These are phyloP conservation scores for Microctenopoma steveboyesi DNA, from an alignment of 2,797 vertebrate species.

Conservation along the genomic window DNA sequence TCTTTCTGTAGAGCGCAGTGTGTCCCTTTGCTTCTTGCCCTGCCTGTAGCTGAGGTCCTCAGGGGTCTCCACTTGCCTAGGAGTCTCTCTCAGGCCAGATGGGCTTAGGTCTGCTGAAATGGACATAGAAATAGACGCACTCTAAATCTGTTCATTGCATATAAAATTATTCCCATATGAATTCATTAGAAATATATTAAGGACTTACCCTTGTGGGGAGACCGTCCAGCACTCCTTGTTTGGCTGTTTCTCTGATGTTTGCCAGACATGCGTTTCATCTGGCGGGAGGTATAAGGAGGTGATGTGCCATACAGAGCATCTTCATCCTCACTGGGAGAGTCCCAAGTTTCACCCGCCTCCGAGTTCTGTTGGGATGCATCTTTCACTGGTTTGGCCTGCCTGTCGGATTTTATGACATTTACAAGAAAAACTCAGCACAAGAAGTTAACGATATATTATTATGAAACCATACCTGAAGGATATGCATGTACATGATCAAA, in stretches of 20 bases:
- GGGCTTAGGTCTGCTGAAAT: conserved; percentile 56
- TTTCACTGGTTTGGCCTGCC: conserved; percentile 83
- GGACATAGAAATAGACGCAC: conserved; percentile 19
- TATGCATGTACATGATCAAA: conserved; percentile 42
- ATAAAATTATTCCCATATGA: neutral
- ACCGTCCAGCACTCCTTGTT: conserved; percentile 79
- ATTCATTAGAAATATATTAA: neutral
- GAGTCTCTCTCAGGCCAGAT: conserved; percentile 80
- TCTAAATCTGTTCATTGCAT: conserved; percentile 7
- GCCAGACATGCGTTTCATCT: conserved; percentile 94
- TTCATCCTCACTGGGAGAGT: conserved; percentile 87
- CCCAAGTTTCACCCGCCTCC: conserved; percentile 89
- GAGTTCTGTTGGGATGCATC: conserved; percentile 81
- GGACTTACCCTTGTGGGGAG: conserved; percentile 84
- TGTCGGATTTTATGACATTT: conserved; percentile 59
- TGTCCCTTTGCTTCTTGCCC: conserved; percentile 90
- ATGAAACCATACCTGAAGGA: conserved; percentile 3
- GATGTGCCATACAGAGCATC: conserved; percentile 89
- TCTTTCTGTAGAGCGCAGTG: conserved; percentile 90
- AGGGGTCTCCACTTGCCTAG: conserved; percentile 81
- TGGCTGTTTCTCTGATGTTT: conserved; percentile 89
- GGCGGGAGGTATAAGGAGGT: conserved; percentile 90
- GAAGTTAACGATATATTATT: conserved; percentile 4
- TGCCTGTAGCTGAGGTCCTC: conserved; percentile 93
- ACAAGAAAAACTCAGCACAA: neutral